Evolutionary conservation across 2,797 vertebrate species (phyloP), one percentile per base, ranked within the genome.

Genomic region (Microcaecilia unicolor): DNA sequence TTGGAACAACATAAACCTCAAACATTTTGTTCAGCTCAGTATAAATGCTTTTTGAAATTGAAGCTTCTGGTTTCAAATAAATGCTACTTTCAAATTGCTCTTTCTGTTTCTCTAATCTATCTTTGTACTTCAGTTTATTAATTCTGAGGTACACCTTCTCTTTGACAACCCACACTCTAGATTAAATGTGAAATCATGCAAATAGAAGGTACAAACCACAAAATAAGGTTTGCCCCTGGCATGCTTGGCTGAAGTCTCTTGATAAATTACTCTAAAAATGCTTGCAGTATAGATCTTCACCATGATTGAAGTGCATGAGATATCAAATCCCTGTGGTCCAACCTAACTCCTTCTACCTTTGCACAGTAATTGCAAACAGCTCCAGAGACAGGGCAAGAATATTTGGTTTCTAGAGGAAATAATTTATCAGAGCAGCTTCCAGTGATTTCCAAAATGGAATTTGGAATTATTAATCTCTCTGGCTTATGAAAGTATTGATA

Each of bases 151-250:
- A 44, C 18, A 36, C 22, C 28, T 59, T 56, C 31, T 24, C 8
- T 41, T 28, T 56, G 53, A 44, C 37, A 51, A 29, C 22, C 8
- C 15, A 18, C 18, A 16, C 5, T 33, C 22, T 14, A 33, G 45
- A 56, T 29, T 43, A 60, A 59, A 25, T 36, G 15, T 22, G 60
- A 54, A 64, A 55, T 43, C 47, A 46, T 61, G 55, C 37, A 60
- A 53, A 54, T 42, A 39, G n/a, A 15, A 50, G 22, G 8, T 26
- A 53, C 31, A 53, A 40, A 56, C 48, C 24, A 48, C 21, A 18
- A 13, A 15, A 18, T n/a, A 16, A 24, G 34, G 21, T 31, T 50
- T 60, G 27, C 26, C 10, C 57, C 40, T 49, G 33, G 36, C 26
- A 32, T 21, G n/a, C 4, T 21, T 20, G 18, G 16, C 23, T 60